These are phyloP conservation scores for Drosophila aldrichi DNA, from an alignment of 2,888 invertebrate species.

Conservation along the genomic window DNA sequence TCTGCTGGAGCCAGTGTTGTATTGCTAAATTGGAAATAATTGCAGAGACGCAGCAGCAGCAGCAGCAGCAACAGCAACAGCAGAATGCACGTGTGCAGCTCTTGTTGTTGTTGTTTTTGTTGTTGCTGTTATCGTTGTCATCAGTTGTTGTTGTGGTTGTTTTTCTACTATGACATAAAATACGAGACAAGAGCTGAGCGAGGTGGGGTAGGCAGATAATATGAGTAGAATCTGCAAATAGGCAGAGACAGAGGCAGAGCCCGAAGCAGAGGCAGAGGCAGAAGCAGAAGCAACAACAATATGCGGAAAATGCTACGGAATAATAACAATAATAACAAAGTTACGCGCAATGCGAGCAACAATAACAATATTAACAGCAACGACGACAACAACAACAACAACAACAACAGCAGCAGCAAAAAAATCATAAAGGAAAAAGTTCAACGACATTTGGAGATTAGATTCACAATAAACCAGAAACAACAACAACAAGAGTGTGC, in stretches of 20 bases:
- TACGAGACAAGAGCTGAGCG: slow-evolving; percentile 30
- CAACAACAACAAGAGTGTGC: slow-evolving; percentile 40
- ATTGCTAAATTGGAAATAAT: slow-evolving; percentile 81
- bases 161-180: slow-evolving; percentile 70
- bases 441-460: slow-evolving; percentile 79
- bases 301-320: slow-evolving; percentile 60
- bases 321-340: slow-evolving; percentile 51
- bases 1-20: slow-evolving; percentile 64
- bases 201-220: slow-evolving; percentile 21
- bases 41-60: slow-evolving; percentile 60
- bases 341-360: slow-evolving; percentile 54
- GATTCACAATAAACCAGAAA: slow-evolving; percentile 56
- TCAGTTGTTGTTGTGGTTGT: slow-evolving; percentile 58
- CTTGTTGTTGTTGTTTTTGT: slow-evolving; percentile 32
- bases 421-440: slow-evolving; percentile 54
- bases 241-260: background rate
- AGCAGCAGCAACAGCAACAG: slow-evolving; percentile 25
- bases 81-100: slow-evolving; percentile 72
- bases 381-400: slow-evolving; percentile 26
- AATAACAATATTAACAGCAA: no score
- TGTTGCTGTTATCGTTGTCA: slow-evolving; percentile 59
- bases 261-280: slow-evolving; percentile 1
- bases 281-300: slow-evolving; percentile 26
- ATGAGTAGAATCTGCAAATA: slow-evolving; percentile 55
- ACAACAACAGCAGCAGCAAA: background rate